Evolutionary conservation across 2,888 invertebrate genomes (phyloP).

Genomic region (Thereva unica): DNA sequence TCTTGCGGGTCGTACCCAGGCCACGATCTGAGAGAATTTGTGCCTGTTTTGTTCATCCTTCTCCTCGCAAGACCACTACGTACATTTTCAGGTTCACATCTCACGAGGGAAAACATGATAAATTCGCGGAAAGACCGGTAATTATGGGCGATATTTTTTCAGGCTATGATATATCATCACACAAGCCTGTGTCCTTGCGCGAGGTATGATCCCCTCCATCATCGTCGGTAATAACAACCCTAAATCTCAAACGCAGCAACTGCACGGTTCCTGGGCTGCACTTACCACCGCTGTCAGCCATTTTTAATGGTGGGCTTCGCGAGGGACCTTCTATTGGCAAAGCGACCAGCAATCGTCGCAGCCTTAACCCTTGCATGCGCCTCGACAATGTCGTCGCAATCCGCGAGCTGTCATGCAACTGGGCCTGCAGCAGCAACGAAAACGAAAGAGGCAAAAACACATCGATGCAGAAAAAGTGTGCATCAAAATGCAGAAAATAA

Average conservation of each 20-base stretch:
- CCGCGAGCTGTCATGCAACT: background rate
- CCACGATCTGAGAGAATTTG: too few relatives aligned
- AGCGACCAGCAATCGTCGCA: conserved; percentile 2
- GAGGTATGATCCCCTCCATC: too few relatives aligned
- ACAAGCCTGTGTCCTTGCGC: background rate
- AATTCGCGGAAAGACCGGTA: conserved; percentile 19
- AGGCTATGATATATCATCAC: conserved; percentile 17
- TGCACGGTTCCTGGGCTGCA: background rate
- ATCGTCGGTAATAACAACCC: too few relatives aligned
- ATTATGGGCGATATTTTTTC: conserved; percentile 11
- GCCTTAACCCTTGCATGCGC: conserved; percentile 3
- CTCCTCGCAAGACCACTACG: background rate
- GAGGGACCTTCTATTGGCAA: conserved; percentile 4
- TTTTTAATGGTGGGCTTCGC: conserved; percentile 11
- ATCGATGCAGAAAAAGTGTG: background rate
- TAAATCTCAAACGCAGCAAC: too few relatives aligned
- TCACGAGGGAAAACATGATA: conserved; percentile 22
- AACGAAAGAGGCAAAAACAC: background rate
- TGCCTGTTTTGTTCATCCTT: too few relatives aligned
- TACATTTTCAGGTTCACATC: conserved; percentile 17
- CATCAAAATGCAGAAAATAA: conserved; percentile 13
- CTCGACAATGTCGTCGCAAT: conserved; percentile 3
- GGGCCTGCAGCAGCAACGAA: too few relatives aligned
- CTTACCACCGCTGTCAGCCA: conserved; percentile 9
- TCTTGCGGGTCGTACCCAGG: conserved; percentile 4